Base-by-base conservation (phyloP, 2,113 vertebrate genomes). In the Capreolus pygargus region DNA sequence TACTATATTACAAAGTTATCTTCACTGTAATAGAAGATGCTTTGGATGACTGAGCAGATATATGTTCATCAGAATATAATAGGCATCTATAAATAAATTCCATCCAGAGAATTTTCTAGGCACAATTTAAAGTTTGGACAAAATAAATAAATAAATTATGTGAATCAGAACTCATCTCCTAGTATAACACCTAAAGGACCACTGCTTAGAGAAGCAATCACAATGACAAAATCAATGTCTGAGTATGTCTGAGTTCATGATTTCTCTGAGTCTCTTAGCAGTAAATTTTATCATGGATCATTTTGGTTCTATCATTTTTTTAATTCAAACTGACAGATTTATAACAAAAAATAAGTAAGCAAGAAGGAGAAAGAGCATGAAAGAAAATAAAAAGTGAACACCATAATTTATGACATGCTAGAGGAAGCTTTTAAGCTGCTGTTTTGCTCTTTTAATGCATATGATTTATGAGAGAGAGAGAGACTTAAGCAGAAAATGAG, bases 21-120 rank as follows among this genome's bases (percentile, higher is more conserved):
- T 91, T 96, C 43, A 86, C 30, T 88, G 6, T 23, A 84, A 74
- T 79, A 91, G 78, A 93, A 94, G 94, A 95, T 89, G 79, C 78
- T 93, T 67, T 91, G n/a, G 91, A 96, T 89, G 55, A 52, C 43
- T 93, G 76, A 95, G 19, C 39, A 86, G 88, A 97, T 88, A 96
- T 11, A 70, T 9, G 5, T 82, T 94, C 82, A 91, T 93, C 76
- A 94, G 55, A 86, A 83, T 74, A 96, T 55, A 61, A 93, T 21
- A 96, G 92, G 83, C n/a, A 91, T 27, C 78, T 81, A 54, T 81
- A 97, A 93, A 98, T 92, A 97, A 91, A 95, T 93, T 86, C 21
- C 30, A 92, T 57, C 61, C 27, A 97, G 54, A 91, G 67, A 95
- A 89, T 94, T 89, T 96, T 86, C 83, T 89, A 17, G 58, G 60